Base-by-base conservation (phyloP, 2,113 vertebrate species). In the Spea bombifrons region DNA sequence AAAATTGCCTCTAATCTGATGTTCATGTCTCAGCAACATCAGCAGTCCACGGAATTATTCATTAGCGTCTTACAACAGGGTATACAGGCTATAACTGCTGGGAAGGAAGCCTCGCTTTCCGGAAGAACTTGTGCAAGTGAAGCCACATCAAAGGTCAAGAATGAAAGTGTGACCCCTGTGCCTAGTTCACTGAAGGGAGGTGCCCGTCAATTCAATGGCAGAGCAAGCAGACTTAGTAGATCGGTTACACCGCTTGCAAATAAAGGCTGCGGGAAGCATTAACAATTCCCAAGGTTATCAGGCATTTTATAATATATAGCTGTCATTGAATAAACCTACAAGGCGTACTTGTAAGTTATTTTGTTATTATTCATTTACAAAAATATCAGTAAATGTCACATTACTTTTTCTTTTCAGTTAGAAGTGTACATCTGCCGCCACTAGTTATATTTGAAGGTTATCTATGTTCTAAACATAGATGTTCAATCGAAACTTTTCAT, bases 1-100 rank as follows among this genome's bases (percentile, higher is more conserved):
- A 79, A 79, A 79, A 79, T 79, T 73, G 77, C 77, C 12, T 79
- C 77, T 15, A 79, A 79, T 17, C 63, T 79, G 4, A n/a, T 79
- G 45, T 48, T 79, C 57, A 79, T 79, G 70, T 79, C 77, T 4
- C 77, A 79, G 7, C 61, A 79, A 45, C 77, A 79, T 46, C 70
- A 79, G 61, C 71, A 73, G 17, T 73, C 70, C 55, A 45, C 77
- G 48, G 69, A 79, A 9, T 66, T 66, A 63, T 79, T 79, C 48
- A 45, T 79, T 16, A 65, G 71, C n/a, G 77, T 53, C 10, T 66
- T 79, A 16, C 77, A 79, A 45, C 77, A 79, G 45, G 77, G 77
- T 4, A 67, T 79, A 53, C 77, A 79, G 45, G 49, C 71, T 4
- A 49, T 79, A 5, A 79, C 70, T 79, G 70, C 77, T 47, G 73